Percentiles rank a stretch among this genome's conserved stretches.
These are phyloP conservation scores for Tyrophagus putrescentiae DNA, from an alignment of 1,140 invertebrate species.

Conservation along the genomic window DNA sequence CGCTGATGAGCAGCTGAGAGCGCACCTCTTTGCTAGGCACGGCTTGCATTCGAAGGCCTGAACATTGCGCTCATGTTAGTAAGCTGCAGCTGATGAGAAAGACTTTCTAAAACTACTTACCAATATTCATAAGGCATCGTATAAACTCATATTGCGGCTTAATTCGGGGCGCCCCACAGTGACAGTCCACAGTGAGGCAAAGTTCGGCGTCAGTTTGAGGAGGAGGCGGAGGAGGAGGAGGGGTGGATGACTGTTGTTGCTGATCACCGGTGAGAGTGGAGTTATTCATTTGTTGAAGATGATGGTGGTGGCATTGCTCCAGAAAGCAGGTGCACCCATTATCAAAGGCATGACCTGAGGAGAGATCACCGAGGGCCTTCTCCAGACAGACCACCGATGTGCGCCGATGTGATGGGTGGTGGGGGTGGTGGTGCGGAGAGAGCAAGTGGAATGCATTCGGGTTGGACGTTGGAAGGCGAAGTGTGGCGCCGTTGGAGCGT, in stretches of 20 bases:
- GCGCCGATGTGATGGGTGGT: slow-evolving; percentile 1
- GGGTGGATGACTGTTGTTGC: neutral
- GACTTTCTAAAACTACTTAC: slow-evolving; percentile 39
- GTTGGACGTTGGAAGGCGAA: slow-evolving; percentile 4
- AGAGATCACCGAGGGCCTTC: slow-evolving; percentile 62
- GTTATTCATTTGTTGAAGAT: slow-evolving; percentile 36
- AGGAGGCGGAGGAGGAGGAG: neutral
- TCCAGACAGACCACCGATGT: neutral
- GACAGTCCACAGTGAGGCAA: slow-evolving; percentile 53
- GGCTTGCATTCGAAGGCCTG: slow-evolving; percentile 49
- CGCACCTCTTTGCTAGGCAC: slow-evolving; percentile 87
- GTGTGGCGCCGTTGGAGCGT: too few species aligned
- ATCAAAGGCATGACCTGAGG: slow-evolving; percentile 84
- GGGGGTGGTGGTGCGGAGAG: too few species aligned
- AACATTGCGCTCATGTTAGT: neutral
- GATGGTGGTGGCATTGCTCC: slow-evolving; percentile 56
- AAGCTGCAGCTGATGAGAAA: neutral
- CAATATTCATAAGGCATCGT: slow-evolving; percentile 66
- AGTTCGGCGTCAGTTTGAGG: slow-evolving; percentile 25
- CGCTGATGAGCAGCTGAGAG: slow-evolving; percentile 60
- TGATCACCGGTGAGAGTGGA: neutral
- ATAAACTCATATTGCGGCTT: slow-evolving; percentile 72
- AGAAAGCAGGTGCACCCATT: slow-evolving; percentile 81
- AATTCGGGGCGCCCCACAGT: slow-evolving; percentile 59
- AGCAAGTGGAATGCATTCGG: neutral